Base-by-base conservation (phyloP, 1,140 invertebrate species). In the Rhopalosiphum padi region DNA sequence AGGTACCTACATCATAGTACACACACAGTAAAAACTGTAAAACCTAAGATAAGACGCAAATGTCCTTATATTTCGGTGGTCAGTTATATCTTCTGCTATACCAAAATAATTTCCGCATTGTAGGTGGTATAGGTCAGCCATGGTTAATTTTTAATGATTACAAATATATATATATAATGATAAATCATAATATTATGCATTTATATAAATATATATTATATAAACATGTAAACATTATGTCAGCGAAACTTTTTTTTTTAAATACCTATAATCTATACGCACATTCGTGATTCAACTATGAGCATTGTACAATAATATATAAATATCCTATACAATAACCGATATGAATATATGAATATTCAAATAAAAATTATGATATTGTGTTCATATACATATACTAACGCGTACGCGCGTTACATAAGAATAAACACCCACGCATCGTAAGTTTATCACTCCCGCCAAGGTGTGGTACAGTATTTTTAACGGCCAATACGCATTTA, bases 281-380 rank as follows among this genome's bases (percentile, higher is more conserved):
- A 25, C 55, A 55, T 55, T 51, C 46, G 15, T 51, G 48, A 51
- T 51, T 55, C 55, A 55, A 30, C 23, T 9, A 25, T 25, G 0
- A 8, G 25, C 7, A 25, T 55, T 55, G 53, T 25, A 55, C 53
- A 55, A 55, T 30, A 55, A 60, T 60, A 30, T 9, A 68, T 68
- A n/a, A n/a, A 68, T 68, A n/a, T 30, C 25, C 4, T 55, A 30
- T 55, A 77, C 30, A 77, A 68, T 77, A 77, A 77, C 15, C 30
- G 18, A 77, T n/a, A 77, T 77, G 60, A 77, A 77, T 77, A n/a
- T n/a, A 77, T 77, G 60, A 77, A 77, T 77, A 77, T 77, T 77
- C 60, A 77, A 77, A n/a, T 77, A 77, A 77, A 77, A 77, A 77
- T 18, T 77, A 15, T n/a, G 41, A 41, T 77, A 77, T 77, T n/a